Evolutionary conservation across 1,140 invertebrate species (phyloP).

Genomic region (Protaetia brevitarsis): DNA sequence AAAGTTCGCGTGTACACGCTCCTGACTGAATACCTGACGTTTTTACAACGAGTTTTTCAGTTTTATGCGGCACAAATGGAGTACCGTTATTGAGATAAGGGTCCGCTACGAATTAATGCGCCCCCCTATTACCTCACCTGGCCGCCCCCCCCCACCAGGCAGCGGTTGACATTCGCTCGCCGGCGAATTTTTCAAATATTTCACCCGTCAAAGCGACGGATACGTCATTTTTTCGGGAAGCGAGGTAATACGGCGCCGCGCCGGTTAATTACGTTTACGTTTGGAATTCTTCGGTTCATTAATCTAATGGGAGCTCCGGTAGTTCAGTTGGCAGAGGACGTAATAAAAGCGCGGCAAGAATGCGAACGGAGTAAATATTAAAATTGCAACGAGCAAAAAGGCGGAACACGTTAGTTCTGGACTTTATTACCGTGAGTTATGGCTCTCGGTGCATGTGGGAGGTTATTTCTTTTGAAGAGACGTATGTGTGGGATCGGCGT

Average conservation of each 20-base stretch:
- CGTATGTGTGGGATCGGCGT: too few species aligned
- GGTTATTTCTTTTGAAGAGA: too few species aligned
- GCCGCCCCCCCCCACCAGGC: too few species aligned
- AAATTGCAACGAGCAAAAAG: too few species aligned
- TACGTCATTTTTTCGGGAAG: neutral
- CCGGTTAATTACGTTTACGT: neutral
- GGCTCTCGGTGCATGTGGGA: too few species aligned
- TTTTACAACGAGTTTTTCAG: slow-evolving; percentile 1
- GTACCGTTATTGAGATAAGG: neutral
- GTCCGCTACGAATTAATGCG: neutral
- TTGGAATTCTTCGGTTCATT: slow-evolving; percentile 5
- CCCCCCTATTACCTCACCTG: neutral
- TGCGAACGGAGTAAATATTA: too few species aligned
- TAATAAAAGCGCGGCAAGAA: too few species aligned
- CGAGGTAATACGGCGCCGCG: neutral
- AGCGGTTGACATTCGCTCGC: too few species aligned
- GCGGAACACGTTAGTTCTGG: too few species aligned
- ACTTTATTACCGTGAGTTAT: too few species aligned
- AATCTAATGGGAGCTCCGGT: neutral
- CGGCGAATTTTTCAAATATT: neutral
- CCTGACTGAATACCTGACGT: slow-evolving; percentile 12
- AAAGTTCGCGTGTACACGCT: slow-evolving; percentile 12
- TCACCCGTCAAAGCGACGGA: neutral
- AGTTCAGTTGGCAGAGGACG: too few species aligned
- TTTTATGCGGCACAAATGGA: slow-evolving; percentile 8